These are phyloP conservation scores for Amphipoea oculea DNA, from an alignment of 2,888 invertebrate species.

Conservation along the genomic window DNA sequence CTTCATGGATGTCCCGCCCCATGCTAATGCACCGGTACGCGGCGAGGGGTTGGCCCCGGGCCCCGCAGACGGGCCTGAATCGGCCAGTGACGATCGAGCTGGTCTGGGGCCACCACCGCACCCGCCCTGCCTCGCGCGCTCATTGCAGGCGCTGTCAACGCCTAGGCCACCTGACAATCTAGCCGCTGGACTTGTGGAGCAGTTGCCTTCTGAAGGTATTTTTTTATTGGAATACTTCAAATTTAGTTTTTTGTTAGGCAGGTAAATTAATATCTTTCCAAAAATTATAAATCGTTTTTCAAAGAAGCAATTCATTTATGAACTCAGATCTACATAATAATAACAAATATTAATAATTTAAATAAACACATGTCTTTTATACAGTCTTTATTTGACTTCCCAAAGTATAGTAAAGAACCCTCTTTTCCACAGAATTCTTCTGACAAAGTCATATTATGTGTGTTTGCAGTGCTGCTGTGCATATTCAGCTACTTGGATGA, in stretches of 20 bases:
- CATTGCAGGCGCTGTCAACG: conserved; percentile 91
- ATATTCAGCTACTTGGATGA: conserved; percentile 98
- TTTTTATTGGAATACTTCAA: background rate
- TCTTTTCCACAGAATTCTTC: background rate
- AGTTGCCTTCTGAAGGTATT: conserved; percentile 93
- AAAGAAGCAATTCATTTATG: background rate
- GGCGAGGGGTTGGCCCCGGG: background rate
- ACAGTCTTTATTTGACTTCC: background rate
- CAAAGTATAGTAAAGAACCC: background rate
- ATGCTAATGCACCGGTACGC: conserved; percentile 4
- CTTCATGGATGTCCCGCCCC: conserved; percentile 32
- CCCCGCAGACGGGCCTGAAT: background rate
- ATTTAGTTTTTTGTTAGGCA: background rate
- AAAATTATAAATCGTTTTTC: background rate
- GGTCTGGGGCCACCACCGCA: conserved; percentile 83
- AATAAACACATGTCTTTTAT: background rate
- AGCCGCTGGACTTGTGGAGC: conserved; percentile 92
- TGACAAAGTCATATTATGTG: background rate
- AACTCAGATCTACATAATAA: background rate
- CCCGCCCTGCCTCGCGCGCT: conserved; percentile 90
- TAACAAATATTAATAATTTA: background rate
- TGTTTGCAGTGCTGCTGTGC: conserved; percentile 93
- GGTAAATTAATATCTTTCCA: background rate
- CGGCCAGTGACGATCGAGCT: conserved; percentile 64
- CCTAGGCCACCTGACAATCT: conserved; percentile 91